Conservation (phyloP, 2,113 vertebrate species). For the Apodemus sylvaticus region DNA sequence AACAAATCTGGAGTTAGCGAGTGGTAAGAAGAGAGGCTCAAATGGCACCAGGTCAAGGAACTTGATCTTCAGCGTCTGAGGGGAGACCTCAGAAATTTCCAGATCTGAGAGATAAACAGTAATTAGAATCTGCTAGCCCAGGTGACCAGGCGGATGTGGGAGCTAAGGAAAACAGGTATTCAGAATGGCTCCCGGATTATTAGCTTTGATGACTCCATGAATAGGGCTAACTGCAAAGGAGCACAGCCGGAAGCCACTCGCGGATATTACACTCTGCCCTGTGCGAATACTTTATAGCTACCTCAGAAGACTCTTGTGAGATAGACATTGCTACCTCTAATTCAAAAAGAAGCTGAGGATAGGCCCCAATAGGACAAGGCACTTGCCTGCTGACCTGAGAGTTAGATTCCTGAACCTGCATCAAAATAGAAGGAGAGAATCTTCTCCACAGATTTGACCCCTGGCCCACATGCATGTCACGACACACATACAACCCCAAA, state of each 20-base stretch:
- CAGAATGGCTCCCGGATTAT: background rate
- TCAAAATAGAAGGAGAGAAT: background rate
- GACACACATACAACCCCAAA: background rate
- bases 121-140: background rate
- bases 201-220: background rate
- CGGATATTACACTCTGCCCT: background rate
- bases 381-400: background rate
- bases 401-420: background rate
- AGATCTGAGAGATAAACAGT: conserved; percentile 24
- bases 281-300: background rate
- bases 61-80: background rate
- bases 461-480: background rate
- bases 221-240: background rate
- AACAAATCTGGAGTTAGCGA: background rate
- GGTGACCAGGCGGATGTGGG: background rate
- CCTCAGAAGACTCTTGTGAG: background rate
- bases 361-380: background rate
- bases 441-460: background rate
- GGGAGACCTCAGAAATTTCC: conserved; percentile 20
- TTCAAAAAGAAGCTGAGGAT: conserved; percentile 28
- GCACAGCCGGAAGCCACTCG: background rate
- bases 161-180: conserved; percentile 13
- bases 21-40: background rate
- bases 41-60: background rate
- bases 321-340: background rate